Evolutionary conservation across 2,797 vertebrate genomes (phyloP).

Genomic region (Pangasius sanitwongsei): DNA sequence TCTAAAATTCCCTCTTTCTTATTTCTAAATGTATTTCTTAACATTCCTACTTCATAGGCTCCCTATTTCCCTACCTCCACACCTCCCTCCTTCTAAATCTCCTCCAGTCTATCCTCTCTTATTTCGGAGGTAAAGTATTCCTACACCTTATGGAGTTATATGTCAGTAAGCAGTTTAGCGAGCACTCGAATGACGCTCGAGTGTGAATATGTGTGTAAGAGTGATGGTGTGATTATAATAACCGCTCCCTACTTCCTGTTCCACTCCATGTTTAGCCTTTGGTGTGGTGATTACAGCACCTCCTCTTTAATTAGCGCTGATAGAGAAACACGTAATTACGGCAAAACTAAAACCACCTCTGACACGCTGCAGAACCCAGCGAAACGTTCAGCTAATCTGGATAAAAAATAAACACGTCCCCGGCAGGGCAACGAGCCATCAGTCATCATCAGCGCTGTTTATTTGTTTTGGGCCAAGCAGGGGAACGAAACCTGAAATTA

Average conservation of each 20-base stretch:
- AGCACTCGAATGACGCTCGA: conserved; percentile 57
- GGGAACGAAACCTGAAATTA: conserved; percentile 52
- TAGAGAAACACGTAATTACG: conserved; percentile 53
- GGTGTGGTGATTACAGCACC: conserved; percentile 48
- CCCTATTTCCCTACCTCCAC: background rate
- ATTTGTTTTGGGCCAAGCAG: conserved; percentile 69
- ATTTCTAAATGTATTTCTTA: background rate
- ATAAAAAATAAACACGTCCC: conserved; percentile 66
- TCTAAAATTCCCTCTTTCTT: background rate
- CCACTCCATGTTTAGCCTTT: conserved; percentile 68
- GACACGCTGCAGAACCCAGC: conserved; percentile 68
- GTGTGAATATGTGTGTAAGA: conserved; percentile 26
- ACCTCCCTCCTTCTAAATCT: background rate
- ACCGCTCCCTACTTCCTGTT: conserved; percentile 60
- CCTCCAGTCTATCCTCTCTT: background rate
- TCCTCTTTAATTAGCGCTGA: conserved; percentile 52
- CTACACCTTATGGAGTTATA: background rate
- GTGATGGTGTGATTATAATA: conserved; percentile 34
- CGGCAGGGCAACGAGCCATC: conserved; percentile 68
- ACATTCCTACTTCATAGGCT: background rate
- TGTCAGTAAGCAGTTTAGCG: background rate
- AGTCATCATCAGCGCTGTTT: conserved; percentile 81
- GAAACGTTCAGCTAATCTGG: conserved; percentile 43
- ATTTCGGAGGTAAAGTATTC: background rate
- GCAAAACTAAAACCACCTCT: conserved; percentile 45